Percentiles rank a stretch among this genome's conserved stretches.
phyloP scores from a whole-genome alignment of 2,797 vertebrate species.

The Cyprinella venusta region DNA sequence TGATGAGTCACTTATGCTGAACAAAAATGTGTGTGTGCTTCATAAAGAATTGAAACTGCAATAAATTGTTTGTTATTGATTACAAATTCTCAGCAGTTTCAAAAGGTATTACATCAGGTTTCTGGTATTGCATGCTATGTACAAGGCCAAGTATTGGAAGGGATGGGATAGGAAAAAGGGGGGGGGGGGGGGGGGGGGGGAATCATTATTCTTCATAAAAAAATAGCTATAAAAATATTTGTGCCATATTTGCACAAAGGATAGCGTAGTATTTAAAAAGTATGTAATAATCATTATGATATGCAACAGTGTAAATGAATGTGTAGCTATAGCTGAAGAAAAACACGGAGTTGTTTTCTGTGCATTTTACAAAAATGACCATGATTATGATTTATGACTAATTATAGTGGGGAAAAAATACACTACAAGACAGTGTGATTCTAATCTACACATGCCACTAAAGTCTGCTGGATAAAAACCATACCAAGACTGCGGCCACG shows the following conservation, averaged over 20 bases:
- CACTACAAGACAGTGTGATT: background rate
- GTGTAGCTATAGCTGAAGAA: background rate
- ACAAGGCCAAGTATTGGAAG: constrained; percentile 10
- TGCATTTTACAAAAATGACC: constrained; percentile 5
- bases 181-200: no score
- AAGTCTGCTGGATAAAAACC: constrained; percentile 33
- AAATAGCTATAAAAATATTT: no score
- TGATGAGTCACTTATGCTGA: constrained; percentile 60
- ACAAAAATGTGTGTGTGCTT: constrained; percentile 63
- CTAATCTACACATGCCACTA: constrained; percentile 9
- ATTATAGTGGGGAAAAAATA: background rate
- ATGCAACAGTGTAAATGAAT: background rate
- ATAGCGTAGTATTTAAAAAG: background rate
- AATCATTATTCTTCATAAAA: background rate
- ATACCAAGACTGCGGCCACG: constrained; percentile 33
- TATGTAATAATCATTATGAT: background rate
- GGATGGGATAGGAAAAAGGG: background rate
- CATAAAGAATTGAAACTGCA: constrained; percentile 56
- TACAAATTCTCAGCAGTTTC: constrained; percentile 59
- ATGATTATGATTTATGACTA: background rate
- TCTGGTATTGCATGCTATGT: constrained; percentile 21
- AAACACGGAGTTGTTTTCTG: background rate
- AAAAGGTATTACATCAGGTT: constrained; percentile 64
- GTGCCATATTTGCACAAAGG: background rate
- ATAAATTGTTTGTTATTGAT: constrained; percentile 63